Percentiles rank a stretch among this genome's conserved stretches.
These are phyloP conservation scores for Drosophila baimaii DNA, from an alignment of 1,140 invertebrate species.

Conservation along the genomic window DNA sequence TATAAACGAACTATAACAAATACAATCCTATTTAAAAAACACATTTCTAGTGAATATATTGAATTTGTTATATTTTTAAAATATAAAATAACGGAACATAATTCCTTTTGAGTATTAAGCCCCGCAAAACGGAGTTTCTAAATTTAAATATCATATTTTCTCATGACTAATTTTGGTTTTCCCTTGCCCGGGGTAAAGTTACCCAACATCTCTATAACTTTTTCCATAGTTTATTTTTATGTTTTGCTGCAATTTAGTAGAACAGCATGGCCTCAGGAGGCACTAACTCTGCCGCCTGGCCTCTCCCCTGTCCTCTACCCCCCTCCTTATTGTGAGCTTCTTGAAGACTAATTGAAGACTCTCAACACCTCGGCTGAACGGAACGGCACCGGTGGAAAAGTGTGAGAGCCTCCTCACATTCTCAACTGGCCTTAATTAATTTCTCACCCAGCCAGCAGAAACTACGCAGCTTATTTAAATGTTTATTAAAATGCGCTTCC, in stretches of 20 bases:
- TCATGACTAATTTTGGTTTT: constrained; percentile 10
- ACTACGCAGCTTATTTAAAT: constrained; percentile 60
- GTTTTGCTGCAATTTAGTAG: constrained; percentile 47
- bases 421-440: constrained; percentile 41
- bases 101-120: neutral
- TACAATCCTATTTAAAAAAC: too few species aligned
- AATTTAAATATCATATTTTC: constrained; percentile 16
- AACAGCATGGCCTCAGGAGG: constrained; percentile 40
- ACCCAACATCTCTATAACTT: constrained; percentile 23
- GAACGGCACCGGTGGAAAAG: constrained; percentile 1
- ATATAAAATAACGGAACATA: too few species aligned
- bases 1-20: too few species aligned
- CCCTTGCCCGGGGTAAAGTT: neutral
- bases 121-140: neutral
- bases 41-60: too few species aligned
- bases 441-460: constrained; percentile 47
- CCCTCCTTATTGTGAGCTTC: neutral
- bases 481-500: constrained; percentile 45
- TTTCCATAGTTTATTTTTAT: constrained; percentile 54
- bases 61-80: too few species aligned
- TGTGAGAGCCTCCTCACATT: constrained; percentile 43
- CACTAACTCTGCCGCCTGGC: constrained; percentile 17
- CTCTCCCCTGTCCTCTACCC: too few species aligned
- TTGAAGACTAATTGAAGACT: constrained; percentile 50
- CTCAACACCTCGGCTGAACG: constrained; percentile 40